Percentiles rank a stretch among this genome's conserved stretches.
These are phyloP conservation scores for Xenentodon cancila DNA, from an alignment of 2,797 vertebrate species.

Conservation along the genomic window DNA sequence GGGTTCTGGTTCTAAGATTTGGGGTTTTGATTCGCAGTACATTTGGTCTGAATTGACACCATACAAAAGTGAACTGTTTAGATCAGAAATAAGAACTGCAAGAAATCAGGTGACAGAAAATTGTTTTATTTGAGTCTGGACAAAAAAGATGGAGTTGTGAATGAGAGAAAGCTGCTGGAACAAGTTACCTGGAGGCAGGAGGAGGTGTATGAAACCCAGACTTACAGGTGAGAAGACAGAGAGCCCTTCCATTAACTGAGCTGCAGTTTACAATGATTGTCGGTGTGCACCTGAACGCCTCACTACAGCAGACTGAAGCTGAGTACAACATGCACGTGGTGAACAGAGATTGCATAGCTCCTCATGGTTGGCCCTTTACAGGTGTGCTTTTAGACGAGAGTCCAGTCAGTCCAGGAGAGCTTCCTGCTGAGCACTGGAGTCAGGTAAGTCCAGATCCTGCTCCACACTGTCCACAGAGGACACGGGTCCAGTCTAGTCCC, in stretches of 20 bases:
- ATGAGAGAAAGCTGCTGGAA: not conserved
- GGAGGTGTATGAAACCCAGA: slow-evolving; percentile 53
- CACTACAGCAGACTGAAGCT: slow-evolving; percentile 72
- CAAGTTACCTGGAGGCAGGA: slow-evolving; percentile 41
- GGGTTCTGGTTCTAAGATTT: too few species aligned
- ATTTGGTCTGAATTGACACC: too few species aligned
- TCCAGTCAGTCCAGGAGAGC: slow-evolving; percentile 4
- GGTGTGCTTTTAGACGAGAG: slow-evolving; percentile 70
- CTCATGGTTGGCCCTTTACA: slow-evolving; percentile 75
- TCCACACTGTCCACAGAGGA: not conserved
- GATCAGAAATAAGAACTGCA: too few species aligned
- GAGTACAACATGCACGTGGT: slow-evolving; percentile 80
- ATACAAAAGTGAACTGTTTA: too few species aligned
- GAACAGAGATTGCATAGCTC: slow-evolving; percentile 88
- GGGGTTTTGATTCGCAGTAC: too few species aligned
- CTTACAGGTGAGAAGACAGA: slow-evolving; percentile 43
- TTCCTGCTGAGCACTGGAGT: slow-evolving; percentile 49
- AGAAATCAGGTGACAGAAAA: slow-evolving; percentile 52
- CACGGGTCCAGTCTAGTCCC: too few species aligned
- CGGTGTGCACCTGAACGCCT: slow-evolving; percentile 73
- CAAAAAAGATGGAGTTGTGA: slow-evolving; percentile 54
- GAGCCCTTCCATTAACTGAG: slow-evolving; percentile 87
- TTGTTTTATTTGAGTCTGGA: slow-evolving; percentile 64
- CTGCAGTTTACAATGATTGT: slow-evolving; percentile 87
- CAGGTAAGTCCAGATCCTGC: slow-evolving; percentile 42